These are phyloP conservation scores for Diorhabda elongata DNA, from an alignment of 1,140 invertebrate genomes.

Conservation along the genomic window DNA sequence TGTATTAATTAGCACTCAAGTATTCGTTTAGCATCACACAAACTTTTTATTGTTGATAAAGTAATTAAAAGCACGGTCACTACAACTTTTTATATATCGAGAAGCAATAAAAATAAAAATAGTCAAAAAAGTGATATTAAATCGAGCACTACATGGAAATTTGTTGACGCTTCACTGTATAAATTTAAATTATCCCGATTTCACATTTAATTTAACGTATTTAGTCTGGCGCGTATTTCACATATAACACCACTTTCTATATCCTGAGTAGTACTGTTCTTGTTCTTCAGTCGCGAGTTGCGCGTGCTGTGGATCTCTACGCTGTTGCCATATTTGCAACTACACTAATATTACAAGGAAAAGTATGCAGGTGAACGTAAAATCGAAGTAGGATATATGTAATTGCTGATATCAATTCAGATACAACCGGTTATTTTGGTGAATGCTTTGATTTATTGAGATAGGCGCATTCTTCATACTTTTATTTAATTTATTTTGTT, in stretches of 20 bases:
- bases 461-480: too few species aligned
- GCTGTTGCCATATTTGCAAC: not conserved
- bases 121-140: not conserved
- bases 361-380: too few species aligned
- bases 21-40: not conserved
- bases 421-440: too few species aligned
- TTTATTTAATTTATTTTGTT: too few species aligned
- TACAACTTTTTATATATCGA: not conserved
- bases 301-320: constrained; percentile 1
- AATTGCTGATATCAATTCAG: too few species aligned
- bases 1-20: not conserved
- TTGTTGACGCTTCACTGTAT: not conserved
- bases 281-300: not conserved
- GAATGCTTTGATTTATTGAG: too few species aligned
- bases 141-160: not conserved
- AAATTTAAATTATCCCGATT: constrained; percentile 1
- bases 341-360: too few species aligned
- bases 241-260: not conserved
- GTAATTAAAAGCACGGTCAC: not conserved
- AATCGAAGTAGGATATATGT: too few species aligned
- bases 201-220: constrained; percentile 1
- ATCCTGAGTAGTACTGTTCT: not conserved
- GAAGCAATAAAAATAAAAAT: not conserved
- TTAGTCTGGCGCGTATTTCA: not conserved
- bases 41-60: constrained; percentile 1